phyloP scores from a whole-genome alignment of 2,797 vertebrate species.

The Acomys russatus region DNA sequence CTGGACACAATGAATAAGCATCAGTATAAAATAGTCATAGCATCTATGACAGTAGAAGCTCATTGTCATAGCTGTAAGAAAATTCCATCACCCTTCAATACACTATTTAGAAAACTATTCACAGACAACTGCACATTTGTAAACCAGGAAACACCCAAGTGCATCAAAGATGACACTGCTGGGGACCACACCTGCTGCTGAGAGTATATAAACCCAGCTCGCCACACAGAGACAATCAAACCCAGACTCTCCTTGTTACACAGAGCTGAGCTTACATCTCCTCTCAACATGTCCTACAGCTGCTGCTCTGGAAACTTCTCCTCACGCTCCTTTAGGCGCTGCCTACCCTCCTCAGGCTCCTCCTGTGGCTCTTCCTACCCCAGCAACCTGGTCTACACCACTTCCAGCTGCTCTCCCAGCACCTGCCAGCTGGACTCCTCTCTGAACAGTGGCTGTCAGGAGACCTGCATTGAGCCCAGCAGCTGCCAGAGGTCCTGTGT shows the following conservation, averaged over 20 bases:
- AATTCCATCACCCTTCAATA: conserved; percentile 49
- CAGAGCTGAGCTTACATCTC: not conserved
- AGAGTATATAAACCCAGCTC: conserved; percentile 30
- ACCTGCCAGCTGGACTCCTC: not conserved
- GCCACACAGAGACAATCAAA: not conserved
- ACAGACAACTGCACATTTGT: conserved; percentile 37
- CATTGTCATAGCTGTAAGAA: not conserved
- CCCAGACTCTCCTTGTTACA: not conserved
- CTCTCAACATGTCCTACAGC: not conserved
- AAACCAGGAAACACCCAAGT: not conserved
- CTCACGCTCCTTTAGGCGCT: not conserved
- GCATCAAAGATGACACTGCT: not conserved
- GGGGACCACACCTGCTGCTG: conserved; percentile 37
- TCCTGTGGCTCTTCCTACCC: conserved; percentile 16
- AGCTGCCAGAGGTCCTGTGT: not conserved
- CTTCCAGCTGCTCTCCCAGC: not conserved
- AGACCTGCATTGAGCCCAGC: not conserved
- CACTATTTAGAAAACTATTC: not conserved
- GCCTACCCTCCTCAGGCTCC: accelerated
- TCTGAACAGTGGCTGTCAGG: not conserved
- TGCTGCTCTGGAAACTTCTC: conserved; percentile 46
- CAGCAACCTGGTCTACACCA: conserved; percentile 54
- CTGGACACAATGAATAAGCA: too few relatives aligned
- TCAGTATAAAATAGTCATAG: not conserved
- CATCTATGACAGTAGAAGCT: conserved; percentile 34